Percentiles rank a stretch among this genome's conserved stretches.
phyloP scores from a whole-genome alignment of 2,888 invertebrate genomes.

The Amblyjoppa fuscipennis region DNA sequence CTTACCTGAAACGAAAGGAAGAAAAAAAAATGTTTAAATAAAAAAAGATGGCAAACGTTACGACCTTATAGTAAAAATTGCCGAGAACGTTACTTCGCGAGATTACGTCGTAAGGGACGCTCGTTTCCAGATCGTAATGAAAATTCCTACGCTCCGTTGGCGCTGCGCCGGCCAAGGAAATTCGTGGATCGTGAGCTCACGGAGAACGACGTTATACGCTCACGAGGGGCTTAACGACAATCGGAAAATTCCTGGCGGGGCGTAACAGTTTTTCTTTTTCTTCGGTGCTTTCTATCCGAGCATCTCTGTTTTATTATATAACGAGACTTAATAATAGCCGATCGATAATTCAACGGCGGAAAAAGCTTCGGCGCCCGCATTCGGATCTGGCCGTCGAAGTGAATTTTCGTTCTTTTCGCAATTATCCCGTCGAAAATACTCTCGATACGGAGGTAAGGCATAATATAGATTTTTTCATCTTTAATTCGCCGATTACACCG shows the following conservation, averaged over 20 bases:
- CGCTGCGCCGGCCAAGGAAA: slow-evolving; percentile 58
- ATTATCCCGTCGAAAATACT: neutral
- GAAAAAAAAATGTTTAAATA: neutral
- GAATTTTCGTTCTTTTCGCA: neutral
- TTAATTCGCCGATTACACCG: slow-evolving; percentile 13
- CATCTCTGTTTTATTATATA: slow-evolving; percentile 58
- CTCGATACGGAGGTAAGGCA: neutral
- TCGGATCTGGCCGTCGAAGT: neutral
- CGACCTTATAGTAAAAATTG: slow-evolving; percentile 68
- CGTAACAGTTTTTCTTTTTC: slow-evolving; percentile 52
- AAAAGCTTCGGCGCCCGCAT: neutral
- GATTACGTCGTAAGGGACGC: slow-evolving; percentile 70
- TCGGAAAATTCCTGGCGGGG: slow-evolving; percentile 57
- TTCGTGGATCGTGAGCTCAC: slow-evolving; percentile 66
- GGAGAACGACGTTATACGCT: slow-evolving; percentile 32
- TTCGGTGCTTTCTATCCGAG: slow-evolving; percentile 30
- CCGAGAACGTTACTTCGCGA: slow-evolving; percentile 67
- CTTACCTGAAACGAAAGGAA: slow-evolving; percentile 38
- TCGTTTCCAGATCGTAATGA: slow-evolving; percentile 71
- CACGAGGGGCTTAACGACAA: slow-evolving; percentile 56
- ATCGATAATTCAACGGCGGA: slow-evolving; percentile 2
- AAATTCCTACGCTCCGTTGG: slow-evolving; percentile 64
- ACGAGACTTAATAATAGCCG: slow-evolving; percentile 40
- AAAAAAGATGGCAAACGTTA: slow-evolving; percentile 51
- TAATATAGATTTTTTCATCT: slow-evolving; percentile 7